Evolutionary conservation across 2,113 vertebrate genomes (phyloP), one percentile per base, ranked within the genome.

Genomic region (Gasterosteus aculeatus): DNA sequence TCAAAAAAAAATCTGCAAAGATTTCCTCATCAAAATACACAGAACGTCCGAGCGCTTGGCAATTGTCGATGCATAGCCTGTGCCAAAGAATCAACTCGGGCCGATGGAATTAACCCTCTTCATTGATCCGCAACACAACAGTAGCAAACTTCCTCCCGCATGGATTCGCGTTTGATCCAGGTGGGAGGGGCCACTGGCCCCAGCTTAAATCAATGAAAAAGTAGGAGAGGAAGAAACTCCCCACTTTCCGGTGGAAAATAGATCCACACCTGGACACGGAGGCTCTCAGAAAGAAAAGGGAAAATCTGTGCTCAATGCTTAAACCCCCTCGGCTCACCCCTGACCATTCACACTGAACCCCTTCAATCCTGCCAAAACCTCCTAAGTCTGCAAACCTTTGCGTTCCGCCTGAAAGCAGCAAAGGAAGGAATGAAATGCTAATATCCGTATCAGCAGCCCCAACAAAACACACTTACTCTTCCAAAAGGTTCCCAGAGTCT

Each of bases 331-430:
- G 61, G 77, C 74, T 82, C 54, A 56, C 63, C 74, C 56, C 72
- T 69, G 80, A 78, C 81, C 85, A 80, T 83, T 78, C 66, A 78
- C 51, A 75, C 63, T 35, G 58, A 87, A 85, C 60, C 73, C 53
- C 59, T 70, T 81, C 76, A 77, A 83, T 88, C 84, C 80, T 71
- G 49, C 69, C 62, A 76, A 87, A 88, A 88, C 74, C 87, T 84
- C 68, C 75, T 82, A 88, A 85, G 87, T 91, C 91, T 90, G 91
- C 88, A 90, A 79, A 85, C 77, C 88, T 89, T 86, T 87, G 83
- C 88, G 88, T 87, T 76, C 56, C 56, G 72, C 67, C 72, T 33
- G 38, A 58, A 59, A 38, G 22, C 22, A 75, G 83, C 80, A 81
- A 82, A 81, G 76, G 66, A 26, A 26, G 58, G 57, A 77, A 75